A percentile compares a stretch with the other conserved stretches of the same genome.
These are phyloP conservation scores for Atta cephalotes DNA, from an alignment of 1,140 invertebrate species.

Conservation along the genomic window DNA sequence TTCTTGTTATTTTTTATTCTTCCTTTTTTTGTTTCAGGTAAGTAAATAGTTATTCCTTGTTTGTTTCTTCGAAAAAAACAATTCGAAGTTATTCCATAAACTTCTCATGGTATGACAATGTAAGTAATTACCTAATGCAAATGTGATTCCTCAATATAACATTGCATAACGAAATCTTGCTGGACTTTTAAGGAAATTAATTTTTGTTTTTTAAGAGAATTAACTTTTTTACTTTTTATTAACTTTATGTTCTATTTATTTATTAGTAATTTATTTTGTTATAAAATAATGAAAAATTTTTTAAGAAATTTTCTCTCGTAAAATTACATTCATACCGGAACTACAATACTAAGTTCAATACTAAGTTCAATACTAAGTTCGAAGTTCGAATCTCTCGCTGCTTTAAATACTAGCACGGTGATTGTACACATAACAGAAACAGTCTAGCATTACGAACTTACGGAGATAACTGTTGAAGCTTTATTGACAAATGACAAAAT, in stretches of 20 bases:
- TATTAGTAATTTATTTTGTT: not conserved
- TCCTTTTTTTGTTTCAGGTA: slow-evolving; percentile 41
- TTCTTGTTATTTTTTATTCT: not conserved
- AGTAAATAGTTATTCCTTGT: not conserved
- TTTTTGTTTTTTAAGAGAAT: not conserved
- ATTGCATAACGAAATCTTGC: not conserved
- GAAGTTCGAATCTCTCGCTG: not conserved
- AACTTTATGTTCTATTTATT: not conserved
- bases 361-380: not conserved
- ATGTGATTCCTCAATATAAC: not conserved
- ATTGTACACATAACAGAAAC: not conserved
- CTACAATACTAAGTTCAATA: not conserved
- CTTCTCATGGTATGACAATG: not conserved
- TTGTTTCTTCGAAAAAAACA: not conserved
- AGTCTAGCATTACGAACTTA: not conserved
- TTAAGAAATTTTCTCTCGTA: not conserved
- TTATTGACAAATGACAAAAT: not conserved
- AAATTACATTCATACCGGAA: not conserved
- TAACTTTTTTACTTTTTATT: too few species aligned
- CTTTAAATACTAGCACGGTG: not conserved
- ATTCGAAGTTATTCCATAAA: not conserved
- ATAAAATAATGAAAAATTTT: not conserved
- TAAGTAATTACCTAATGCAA: not conserved
- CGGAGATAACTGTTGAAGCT: not conserved
- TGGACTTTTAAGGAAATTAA: not conserved